phyloP scores from a whole-genome alignment of 1,140 invertebrate genomes.

The Orussus abietinus region DNA sequence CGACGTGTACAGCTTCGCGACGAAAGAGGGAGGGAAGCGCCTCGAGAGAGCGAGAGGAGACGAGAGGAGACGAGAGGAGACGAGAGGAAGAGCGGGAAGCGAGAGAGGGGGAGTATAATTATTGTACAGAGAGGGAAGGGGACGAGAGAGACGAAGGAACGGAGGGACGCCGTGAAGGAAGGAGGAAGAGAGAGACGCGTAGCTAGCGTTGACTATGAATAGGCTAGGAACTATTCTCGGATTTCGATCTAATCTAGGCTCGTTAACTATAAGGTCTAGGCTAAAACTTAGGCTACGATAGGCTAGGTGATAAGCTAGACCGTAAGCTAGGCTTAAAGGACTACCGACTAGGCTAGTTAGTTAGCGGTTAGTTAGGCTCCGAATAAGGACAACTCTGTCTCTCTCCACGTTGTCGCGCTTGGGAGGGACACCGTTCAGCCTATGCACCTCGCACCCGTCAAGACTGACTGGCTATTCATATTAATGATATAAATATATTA shows the following conservation, averaged over 20 bases:
- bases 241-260: no score
- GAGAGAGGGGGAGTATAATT: constrained; percentile 23
- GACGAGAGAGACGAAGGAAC: constrained; percentile 6
- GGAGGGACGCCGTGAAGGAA: constrained; percentile 18
- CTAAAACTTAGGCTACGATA: constrained; percentile 10
- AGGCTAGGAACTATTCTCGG: constrained; percentile 36
- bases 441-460: constrained; percentile 43
- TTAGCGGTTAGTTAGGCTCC: constrained; percentile 37
- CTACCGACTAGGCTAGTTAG: constrained; percentile 28
- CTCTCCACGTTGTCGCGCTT: constrained; percentile 4
- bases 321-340: no score
- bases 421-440: constrained; percentile 37
- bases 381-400: constrained; percentile 4
- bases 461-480: constrained; percentile 51
- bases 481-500: constrained; percentile 39
- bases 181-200: constrained; percentile 22
- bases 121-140: constrained; percentile 33
- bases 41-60: constrained; percentile 3
- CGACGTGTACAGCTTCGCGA: no score
- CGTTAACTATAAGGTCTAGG: constrained; percentile 25
- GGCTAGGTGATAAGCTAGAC: no score
- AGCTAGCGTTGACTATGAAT: constrained; percentile 42
- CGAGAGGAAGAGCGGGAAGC: not conserved
- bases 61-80: constrained; percentile 18
- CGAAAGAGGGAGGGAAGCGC: no score